Evolutionary conservation across 2,888 invertebrate species (phyloP), one percentile per base, ranked within the genome.

Genomic region (Meandrusa payeni): DNA sequence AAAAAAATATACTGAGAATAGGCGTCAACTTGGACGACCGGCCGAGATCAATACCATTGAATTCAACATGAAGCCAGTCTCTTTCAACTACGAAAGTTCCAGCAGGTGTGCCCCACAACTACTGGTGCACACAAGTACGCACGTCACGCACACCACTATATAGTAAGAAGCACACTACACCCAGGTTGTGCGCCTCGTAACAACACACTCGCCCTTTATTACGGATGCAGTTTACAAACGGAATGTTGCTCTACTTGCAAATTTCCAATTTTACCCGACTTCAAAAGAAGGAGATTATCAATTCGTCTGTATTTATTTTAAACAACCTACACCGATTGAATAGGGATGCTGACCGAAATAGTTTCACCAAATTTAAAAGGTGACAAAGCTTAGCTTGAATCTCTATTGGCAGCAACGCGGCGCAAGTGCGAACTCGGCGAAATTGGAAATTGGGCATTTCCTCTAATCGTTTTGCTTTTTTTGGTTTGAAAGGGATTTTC

Each of bases 141-240:
- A 34, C 28, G 13, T n/a, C 34, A 41, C 37, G 48, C 57, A 47
- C 59, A 48, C 61, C 65, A 60, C 54, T 50, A 57, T 50, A 51
- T 13, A 53, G 48, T 47, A 57, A 52, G 33, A 41, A 43, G 34
- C 33, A 36, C 46, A 46, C 36, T 41, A 41, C 44, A 32, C 22
- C 38, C 44, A 41, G 47, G 48, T 51, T 22, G 42, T 55, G 54
- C 46, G 50, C 57, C 60, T 62, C 66, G 68, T 65, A 67, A 59
- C 66, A 62, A 59, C 64, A 68, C 65, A 61, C 49, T 59, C 62
- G 71, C 65, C 72, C 73, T 76, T 72, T 73, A 69, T 65, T 61
- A 68, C 67, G 55, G 51, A 51, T 64, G 52, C 43, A 55, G 45
- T 34, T 24, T 20, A 40, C 48, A 45, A 7, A 46, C 33, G 29